Evolutionary conservation across 2,888 invertebrate genomes (phyloP), one percentile per base, ranked within the genome.

Genomic region (Protophormia terraenovae): DNA sequence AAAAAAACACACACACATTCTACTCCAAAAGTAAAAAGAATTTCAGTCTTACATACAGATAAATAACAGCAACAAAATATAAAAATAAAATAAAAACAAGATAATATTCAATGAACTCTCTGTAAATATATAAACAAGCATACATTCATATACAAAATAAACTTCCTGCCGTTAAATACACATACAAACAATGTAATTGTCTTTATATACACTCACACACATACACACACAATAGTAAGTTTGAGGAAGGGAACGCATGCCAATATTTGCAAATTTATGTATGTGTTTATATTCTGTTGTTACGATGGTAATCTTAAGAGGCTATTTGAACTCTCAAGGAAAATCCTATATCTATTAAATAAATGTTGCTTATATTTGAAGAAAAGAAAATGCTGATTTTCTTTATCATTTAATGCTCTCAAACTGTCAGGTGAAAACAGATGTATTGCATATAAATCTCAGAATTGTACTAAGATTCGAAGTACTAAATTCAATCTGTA

Each of bases 131-230:
- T 10, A n/a, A n/a, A 27, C 19, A 66, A 16, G 12, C 29, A 32
- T 19, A 27, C 29, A n/a, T n/a, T n/a, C n/a, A 72, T 5, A 73
- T 27, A 73, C 35, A 24, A 67, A 67, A 47, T 69, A 69, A 69
- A 69, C 60, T 69, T 78, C 77, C 67, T 58, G 60, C 69, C 24
- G 7, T 69, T 75, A 47, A 58, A 50, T 45, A 62, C n/a, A 73
- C 19, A 29, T 22, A 27, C 58, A 77, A 38, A 66, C 41, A 76
- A 24, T 29, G 38, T 76, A 27, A 50, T 16, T 66, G 41, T 41
- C 19, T 55, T 53, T 45, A 19, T 29, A 60, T 45, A 14, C 6
- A 27, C 5, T 19, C 5, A 50, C 22, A 50, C 22, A 12, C 3
- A n/a, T n/a, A 19, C 19, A 47, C 3, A 10, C 10, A 47, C 3